phyloP scores from a whole-genome alignment of 1,140 invertebrate genomes.

The Drosophila nigromelanica region DNA sequence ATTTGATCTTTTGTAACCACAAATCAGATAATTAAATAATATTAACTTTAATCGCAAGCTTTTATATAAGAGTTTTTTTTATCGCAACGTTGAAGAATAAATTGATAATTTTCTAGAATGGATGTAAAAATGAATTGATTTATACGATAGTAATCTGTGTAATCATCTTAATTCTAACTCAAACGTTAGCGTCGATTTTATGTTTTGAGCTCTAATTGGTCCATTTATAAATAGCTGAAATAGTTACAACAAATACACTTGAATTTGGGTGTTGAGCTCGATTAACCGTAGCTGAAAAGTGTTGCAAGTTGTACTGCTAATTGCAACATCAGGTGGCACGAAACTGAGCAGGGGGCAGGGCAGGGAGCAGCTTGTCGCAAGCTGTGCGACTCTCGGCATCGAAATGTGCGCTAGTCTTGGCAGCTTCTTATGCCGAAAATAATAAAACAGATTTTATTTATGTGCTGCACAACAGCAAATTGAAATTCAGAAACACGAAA shows the following conservation, averaged over 20 bases:
- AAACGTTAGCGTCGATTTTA: no score
- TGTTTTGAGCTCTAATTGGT: no score
- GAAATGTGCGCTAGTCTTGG: constrained; percentile 36
- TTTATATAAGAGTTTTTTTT: background rate
- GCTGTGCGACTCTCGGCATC: background rate
- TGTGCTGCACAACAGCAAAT: constrained; percentile 70
- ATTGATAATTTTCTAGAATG: no score
- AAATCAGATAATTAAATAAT: background rate
- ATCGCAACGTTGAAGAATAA: no score
- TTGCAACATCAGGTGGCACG: constrained; percentile 68
- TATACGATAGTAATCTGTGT: no score
- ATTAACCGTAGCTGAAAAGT: no score
- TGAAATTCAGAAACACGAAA: constrained; percentile 70
- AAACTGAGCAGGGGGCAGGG: background rate
- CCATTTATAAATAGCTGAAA: no score
- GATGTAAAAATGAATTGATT: no score
- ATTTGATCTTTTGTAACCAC: background rate
- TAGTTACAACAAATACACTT: no score
- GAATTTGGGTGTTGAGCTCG: no score
- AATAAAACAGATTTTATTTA: constrained; percentile 81
- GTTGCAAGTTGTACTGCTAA: constrained; percentile 60
- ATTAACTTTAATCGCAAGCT: background rate
- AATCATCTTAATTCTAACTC: no score
- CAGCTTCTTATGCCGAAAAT: constrained; percentile 62
- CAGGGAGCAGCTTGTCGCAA: background rate